A percentile compares a stretch with the other conserved stretches of the same genome.
Conservation (phyloP, 2,113 vertebrate genomes). For the Microcebus griseorufus region DNA sequence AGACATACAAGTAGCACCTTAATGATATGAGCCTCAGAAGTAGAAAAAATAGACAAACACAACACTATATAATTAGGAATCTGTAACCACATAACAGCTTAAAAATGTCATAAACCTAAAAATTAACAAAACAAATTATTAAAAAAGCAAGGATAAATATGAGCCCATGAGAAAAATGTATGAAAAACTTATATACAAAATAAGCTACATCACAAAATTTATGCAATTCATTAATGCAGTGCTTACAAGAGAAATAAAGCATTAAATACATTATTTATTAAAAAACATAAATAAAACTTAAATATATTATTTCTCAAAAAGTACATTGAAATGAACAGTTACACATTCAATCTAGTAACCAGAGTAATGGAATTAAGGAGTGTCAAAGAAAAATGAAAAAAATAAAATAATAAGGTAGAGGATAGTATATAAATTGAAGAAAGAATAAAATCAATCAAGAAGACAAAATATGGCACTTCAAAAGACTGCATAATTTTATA, state of each 20-base stretch:
- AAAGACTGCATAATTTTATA: not conserved
- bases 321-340: not conserved
- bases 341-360: not conserved
- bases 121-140: conserved; percentile 19
- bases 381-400: not conserved
- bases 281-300: not conserved
- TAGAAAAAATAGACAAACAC: not conserved
- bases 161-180: not conserved
- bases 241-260: not conserved
- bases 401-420: not conserved
- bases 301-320: not conserved
- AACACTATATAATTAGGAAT: not conserved
- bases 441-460: not conserved
- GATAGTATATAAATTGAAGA: not conserved
- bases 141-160: not conserved
- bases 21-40: not conserved
- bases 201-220: not conserved
- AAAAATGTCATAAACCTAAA: not conserved
- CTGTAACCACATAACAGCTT: not conserved
- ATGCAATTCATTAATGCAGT: not conserved
- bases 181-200: not conserved
- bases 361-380: not conserved
- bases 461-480: not conserved
- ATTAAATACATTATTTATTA: not conserved
- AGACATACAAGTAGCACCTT: not conserved